These are phyloP conservation scores for Clytia hemisphaerica DNA, from an alignment of 30 jellyfish, hydroid and myxozoan genomes.

Conservation along the genomic window DNA sequence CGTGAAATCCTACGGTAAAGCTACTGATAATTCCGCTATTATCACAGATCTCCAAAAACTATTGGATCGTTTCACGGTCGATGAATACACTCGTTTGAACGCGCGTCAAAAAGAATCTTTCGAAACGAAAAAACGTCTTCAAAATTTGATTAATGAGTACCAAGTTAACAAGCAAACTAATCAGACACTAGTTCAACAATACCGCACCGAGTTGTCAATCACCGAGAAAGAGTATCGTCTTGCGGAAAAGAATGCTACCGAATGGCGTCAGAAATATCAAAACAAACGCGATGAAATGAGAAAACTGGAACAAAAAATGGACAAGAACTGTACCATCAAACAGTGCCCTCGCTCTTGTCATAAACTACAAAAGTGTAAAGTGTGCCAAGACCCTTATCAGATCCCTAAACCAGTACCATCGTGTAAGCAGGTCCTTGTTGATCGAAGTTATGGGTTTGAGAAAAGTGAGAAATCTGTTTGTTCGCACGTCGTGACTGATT, in stretches of 20 bases:
- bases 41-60: conserved; percentile 39
- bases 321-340: conserved; percentile 33
- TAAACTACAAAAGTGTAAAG: conserved; percentile 44
- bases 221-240: too few relatives aligned
- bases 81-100: conserved; percentile 12
- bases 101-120: conserved; percentile 12
- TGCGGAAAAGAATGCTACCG: too few relatives aligned
- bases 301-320: conserved; percentile 11
- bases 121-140: conserved; percentile 1
- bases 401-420: conserved; percentile 42
- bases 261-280: background rate
- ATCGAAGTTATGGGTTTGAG: conserved; percentile 39
- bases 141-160: conserved; percentile 14
- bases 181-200: conserved; percentile 11
- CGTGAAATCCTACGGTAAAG: conserved; percentile 35
- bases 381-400: conserved; percentile 49
- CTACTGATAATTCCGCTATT: conserved; percentile 24
- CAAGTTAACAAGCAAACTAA: conserved; percentile 18
- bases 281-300: conserved; percentile 13
- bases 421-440: conserved; percentile 37
- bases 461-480: conserved; percentile 39
- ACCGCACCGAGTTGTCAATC: too few relatives aligned
- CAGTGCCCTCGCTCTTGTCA: conserved; percentile 50
- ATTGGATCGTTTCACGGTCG: conserved; percentile 24
- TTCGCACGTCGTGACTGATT: conserved; percentile 76